Evolutionary conservation across 2,797 vertebrate species (phyloP), one percentile per base, ranked within the genome.

Genomic region (Pipistrellus pygmaeus): DNA sequence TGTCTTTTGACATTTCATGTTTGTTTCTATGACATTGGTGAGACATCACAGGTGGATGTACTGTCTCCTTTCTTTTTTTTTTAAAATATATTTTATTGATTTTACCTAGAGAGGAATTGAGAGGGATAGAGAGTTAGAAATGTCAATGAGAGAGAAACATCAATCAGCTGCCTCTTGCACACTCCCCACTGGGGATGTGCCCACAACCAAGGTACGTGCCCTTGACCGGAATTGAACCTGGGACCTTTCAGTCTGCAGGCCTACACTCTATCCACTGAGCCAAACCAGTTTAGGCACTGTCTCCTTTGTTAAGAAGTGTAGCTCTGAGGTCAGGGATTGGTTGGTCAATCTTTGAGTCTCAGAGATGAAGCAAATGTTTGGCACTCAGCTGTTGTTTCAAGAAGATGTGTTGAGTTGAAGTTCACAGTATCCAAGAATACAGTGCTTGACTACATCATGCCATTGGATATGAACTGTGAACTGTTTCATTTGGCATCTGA

Each of bases 321-420:
- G 35, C 75, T 15, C 35, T 89, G 64, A 81, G 25, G 23, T 64
- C 30, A 84, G 23, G 32, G n/a, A 13, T 68, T 35, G 10, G 35
- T 83, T 75, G 73, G 86, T 48, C 68, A 48, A 68, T 85, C 6
- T 94, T 77, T 84, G 23, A 64, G 53, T 32, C 11, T 48, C 17
- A 53, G 48, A 90, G 73, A 51, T 51, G n/a, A 86, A 73, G 66
- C 38, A 55, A 68, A 77, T 77, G 8, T n/a, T 90, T 91, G 90
- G 53, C 27, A 87, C 10, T 55, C 2, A 30, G 30, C 75, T 86
- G 57, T 51, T 69, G 53, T 72, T 90, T 87, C 78, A 64, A 76
- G 72, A 51, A 71, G 35, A 44, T 66, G 83, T 80, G 32, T 48
- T 86, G n/a, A 90, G 66, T 46, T 71, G 53, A 94, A 85, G 44